Percentiles rank a stretch among this genome's conserved stretches.
Evolutionary conservation across 2,113 vertebrate species (phyloP).

Genomic region (Mustelus asterias): DNA sequence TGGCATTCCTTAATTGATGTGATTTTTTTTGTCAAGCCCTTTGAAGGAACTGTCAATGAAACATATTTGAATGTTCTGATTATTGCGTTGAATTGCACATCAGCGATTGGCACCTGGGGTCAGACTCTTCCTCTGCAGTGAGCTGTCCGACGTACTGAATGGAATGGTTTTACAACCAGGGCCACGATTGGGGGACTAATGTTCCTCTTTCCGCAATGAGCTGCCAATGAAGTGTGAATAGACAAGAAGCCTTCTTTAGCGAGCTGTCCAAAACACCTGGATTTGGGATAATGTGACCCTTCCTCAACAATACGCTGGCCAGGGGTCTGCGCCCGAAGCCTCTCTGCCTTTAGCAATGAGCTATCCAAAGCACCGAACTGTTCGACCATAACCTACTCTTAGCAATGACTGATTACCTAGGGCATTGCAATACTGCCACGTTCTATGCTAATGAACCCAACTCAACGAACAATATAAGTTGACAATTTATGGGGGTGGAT

Average conservation of each 20-base stretch:
- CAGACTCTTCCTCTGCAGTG: neutral
- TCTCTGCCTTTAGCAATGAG: neutral
- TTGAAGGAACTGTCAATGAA: conserved; percentile 34
- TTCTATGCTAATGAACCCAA: neutral
- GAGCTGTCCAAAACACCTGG: neutral
- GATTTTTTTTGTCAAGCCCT: conserved; percentile 40
- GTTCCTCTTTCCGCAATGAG: neutral
- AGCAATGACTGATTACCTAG: neutral
- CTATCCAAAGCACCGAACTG: neutral
- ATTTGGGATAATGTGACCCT: neutral
- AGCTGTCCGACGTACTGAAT: conserved; percentile 14
- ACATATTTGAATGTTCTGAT: neutral
- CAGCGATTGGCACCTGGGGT: neutral
- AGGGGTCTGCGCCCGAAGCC: neutral
- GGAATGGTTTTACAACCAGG: neutral
- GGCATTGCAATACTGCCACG: neutral
- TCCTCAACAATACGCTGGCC: neutral
- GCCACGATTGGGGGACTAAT: neutral
- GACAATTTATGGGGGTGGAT: neutral
- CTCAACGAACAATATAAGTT: neutral
- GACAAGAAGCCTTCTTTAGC: neutral
- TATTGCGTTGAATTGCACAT: neutral
- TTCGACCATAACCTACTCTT: neutral
- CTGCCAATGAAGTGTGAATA: neutral
- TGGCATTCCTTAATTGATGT: neutral